These are phyloP conservation scores for Tursiops truncatus DNA, from an alignment of 2,113 vertebrate genomes.

Conservation along the genomic window DNA sequence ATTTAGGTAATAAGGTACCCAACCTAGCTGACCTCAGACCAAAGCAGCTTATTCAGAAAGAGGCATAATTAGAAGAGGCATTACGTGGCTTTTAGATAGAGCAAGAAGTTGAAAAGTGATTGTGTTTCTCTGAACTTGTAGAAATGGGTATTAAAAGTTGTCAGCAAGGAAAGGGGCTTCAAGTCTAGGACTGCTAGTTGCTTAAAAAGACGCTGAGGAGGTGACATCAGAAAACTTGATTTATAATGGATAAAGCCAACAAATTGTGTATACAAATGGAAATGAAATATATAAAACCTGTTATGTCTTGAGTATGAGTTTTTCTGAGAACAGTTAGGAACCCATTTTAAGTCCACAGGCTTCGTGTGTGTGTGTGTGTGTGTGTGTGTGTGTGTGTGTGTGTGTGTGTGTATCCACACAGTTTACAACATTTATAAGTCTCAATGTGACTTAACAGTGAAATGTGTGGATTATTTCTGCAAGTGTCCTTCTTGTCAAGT, in stretches of 20 bases:
- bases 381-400: accelerated
- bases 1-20: conserved; percentile 3
- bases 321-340: not conserved
- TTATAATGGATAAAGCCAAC: not conserved
- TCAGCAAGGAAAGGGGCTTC: not conserved
- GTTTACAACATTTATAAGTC: not conserved
- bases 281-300: not conserved
- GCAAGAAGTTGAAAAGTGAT: not conserved
- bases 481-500: not conserved
- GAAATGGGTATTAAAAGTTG: not conserved
- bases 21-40: not conserved
- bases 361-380: not conserved
- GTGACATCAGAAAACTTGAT: not conserved
- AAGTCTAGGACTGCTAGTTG: not conserved
- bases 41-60: not conserved
- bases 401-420: accelerated
- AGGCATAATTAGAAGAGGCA: not conserved
- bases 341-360: not conserved
- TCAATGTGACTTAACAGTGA: conserved; percentile 41
- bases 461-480: not conserved
- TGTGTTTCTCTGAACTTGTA: not conserved
- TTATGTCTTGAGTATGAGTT: not conserved
- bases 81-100: not conserved
- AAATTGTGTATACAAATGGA: not conserved
- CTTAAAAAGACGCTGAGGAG: not conserved